These are phyloP conservation scores for Xylota sylvarum DNA, from an alignment of 2,888 invertebrate genomes.

Conservation along the genomic window DNA sequence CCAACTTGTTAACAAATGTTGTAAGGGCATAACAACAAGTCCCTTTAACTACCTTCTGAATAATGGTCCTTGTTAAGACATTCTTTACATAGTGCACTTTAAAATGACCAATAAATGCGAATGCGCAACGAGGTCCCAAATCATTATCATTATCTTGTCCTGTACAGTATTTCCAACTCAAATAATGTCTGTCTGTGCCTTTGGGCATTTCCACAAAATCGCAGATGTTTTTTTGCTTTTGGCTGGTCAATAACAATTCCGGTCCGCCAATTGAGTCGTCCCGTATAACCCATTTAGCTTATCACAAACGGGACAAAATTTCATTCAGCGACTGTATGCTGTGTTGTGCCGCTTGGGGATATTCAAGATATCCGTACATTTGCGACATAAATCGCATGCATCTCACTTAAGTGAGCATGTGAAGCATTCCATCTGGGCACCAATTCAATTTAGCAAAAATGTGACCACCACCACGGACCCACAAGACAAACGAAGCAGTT, in stretches of 20 bases:
- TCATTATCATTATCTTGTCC: conserved; percentile 27
- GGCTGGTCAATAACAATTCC: background rate
- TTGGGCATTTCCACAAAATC: conserved; percentile 16
- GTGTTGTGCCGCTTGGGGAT: conserved; percentile 7
- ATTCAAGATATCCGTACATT: conserved; percentile 11
- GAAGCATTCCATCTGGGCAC: conserved; percentile 52
- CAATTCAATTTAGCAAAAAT: conserved; percentile 53
- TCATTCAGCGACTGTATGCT: conserved; percentile 34
- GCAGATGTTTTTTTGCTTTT: conserved; percentile 48
- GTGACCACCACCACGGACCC: conserved; percentile 25
- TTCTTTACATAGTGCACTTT: background rate
- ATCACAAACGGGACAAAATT: conserved; percentile 32
- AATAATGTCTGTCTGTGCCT: conserved; percentile 1
- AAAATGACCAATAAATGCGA: conserved; percentile 11
- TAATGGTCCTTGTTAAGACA: background rate
- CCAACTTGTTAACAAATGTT: background rate
- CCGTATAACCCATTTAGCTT: conserved; percentile 21
- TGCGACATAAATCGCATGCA: conserved; percentile 38
- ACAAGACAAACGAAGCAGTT: conserved; percentile 42
- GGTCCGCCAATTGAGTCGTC: conserved; percentile 29
- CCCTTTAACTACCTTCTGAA: background rate
- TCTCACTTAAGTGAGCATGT: conserved; percentile 31
- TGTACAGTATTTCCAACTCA: conserved; percentile 7
- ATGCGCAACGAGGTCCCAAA: conserved; percentile 8
- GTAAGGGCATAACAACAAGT: background rate